Evolutionary conservation across 2,113 vertebrate species (phyloP).

Genomic region (Alligator mississippiensis): DNA sequence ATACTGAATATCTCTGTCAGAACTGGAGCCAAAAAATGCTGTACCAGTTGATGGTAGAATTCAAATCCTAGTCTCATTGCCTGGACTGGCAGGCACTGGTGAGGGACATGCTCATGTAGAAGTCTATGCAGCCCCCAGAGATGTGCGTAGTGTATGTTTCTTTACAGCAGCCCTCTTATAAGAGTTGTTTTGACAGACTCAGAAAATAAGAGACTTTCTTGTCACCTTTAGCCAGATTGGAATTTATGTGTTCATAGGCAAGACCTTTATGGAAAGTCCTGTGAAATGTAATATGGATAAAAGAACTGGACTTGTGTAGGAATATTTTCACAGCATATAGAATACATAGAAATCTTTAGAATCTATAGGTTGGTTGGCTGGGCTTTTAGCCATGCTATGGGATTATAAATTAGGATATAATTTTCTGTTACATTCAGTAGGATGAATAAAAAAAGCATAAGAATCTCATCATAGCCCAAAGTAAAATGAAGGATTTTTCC

Average conservation of each 20-base stretch:
- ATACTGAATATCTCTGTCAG: neutral
- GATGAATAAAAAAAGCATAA: neutral
- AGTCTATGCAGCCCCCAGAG: neutral
- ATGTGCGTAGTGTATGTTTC: neutral
- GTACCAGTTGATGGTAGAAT: accelerated
- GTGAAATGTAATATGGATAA: neutral
- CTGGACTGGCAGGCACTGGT: neutral
- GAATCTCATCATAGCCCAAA: no score
- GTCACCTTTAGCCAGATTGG: neutral
- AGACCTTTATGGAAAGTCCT: neutral
- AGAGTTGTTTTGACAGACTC: neutral
- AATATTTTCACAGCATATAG: accelerated
- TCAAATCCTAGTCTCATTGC: neutral
- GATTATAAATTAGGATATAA: neutral
- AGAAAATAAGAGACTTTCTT: neutral
- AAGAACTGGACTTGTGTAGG: accelerated
- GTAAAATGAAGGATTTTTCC: neutral
- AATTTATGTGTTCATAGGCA: neutral
- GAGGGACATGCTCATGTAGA: neutral
- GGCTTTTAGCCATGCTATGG: accelerated
- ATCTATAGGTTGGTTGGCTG: no score
- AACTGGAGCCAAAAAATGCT: neutral
- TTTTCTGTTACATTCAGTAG: neutral
- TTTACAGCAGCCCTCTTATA: neutral
- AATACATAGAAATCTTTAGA: neutral